phyloP scores from a whole-genome alignment of 2,797 vertebrate species.

The Muscicapa comitata region DNA sequence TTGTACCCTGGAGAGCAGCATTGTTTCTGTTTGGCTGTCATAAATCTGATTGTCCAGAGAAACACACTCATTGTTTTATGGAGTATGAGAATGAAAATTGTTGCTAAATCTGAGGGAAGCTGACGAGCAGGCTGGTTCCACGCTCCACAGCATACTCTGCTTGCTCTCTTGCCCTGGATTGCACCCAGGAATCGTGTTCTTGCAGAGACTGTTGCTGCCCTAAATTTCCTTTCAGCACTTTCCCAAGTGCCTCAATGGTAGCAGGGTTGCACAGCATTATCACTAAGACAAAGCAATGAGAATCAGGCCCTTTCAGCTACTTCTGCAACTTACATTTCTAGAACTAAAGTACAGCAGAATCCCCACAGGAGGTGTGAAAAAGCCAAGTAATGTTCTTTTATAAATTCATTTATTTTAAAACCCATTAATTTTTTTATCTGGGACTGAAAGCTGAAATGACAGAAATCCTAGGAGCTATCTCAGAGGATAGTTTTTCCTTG shows the following conservation, averaged over 20 bases:
- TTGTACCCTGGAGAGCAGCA: background rate
- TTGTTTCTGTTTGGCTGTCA: conserved; percentile 25
- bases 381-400: background rate
- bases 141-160: background rate
- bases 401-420: conserved; percentile 6
- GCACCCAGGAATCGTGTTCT: background rate
- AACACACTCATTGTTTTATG: conserved; percentile 23
- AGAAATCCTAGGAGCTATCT: background rate
- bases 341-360: background rate
- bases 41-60: conserved; percentile 46
- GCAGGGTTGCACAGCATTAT: background rate
- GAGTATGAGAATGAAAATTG: conserved; percentile 3
- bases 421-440: background rate
- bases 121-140: background rate
- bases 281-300: background rate
- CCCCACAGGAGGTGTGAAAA: background rate
- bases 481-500: background rate
- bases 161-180: background rate
- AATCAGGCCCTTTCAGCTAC: background rate
- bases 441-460: background rate
- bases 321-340: background rate
- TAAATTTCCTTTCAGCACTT: background rate
- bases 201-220: background rate
- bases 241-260: background rate
- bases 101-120: conserved; percentile 35